Percentiles rank a stretch among this genome's conserved stretches.
Conservation (phyloP, 2,797 vertebrate species). For the Lepilemur ruficaudatus region DNA sequence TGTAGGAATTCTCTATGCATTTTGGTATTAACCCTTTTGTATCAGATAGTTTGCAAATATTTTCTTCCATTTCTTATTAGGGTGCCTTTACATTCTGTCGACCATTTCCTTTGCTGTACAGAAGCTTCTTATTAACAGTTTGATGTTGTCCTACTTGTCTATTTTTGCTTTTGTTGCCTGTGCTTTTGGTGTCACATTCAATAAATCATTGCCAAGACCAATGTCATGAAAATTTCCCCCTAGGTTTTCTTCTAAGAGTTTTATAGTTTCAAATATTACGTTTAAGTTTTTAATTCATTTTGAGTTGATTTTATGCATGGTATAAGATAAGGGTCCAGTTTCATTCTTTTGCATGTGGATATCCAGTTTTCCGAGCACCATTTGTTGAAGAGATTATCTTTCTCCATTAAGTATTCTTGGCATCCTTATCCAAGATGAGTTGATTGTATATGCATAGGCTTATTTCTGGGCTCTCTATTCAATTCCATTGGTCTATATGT, state of each 20-base stretch:
- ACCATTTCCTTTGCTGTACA: neutral
- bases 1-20: neutral
- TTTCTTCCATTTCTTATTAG: neutral
- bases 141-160: neutral
- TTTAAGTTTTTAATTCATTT: neutral
- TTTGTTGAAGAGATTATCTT: neutral
- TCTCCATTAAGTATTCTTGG: neutral
- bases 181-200: neutral
- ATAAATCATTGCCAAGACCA: neutral
- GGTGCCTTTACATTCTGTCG: neutral
- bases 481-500: neutral
- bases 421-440: neutral
- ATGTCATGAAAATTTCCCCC: neutral
- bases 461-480: neutral
- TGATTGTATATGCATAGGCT: neutral
- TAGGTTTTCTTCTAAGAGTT: neutral
- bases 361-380: neutral
- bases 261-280: neutral
- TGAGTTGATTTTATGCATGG: neutral
- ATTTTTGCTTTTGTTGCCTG: neutral
- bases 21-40: neutral
- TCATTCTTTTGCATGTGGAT: neutral
- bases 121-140: neutral
- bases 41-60: neutral
- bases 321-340: neutral